phyloP scores from a whole-genome alignment of 2,797 vertebrate genomes.

The Triplophysa yarkandensis region DNA sequence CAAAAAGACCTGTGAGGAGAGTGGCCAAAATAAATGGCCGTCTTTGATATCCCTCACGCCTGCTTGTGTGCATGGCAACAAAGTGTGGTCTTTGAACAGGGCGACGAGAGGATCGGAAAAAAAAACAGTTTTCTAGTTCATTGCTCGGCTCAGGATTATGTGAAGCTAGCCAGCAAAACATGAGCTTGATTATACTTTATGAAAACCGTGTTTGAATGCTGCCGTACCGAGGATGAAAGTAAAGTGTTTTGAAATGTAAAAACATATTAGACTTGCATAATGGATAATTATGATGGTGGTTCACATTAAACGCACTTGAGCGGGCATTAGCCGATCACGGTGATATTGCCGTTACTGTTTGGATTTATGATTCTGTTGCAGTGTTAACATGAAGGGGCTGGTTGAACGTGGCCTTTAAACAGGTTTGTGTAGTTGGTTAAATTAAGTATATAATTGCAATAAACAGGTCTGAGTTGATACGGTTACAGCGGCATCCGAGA shows the following conservation, averaged over 20 bases:
- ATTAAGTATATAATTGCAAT: not conserved
- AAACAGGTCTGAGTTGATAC: constrained; percentile 3
- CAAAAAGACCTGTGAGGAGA: constrained; percentile 58
- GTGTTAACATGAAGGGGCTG: constrained; percentile 35
- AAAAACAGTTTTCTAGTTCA: constrained; percentile 42
- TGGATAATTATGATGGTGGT: constrained; percentile 51
- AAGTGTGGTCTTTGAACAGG: constrained; percentile 63
- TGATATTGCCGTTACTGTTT: constrained; percentile 37
- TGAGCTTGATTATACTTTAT: constrained; percentile 55
- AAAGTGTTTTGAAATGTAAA: constrained; percentile 56
- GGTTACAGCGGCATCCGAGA: not conserved
- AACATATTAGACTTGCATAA: constrained; percentile 51
- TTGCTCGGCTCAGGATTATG: constrained; percentile 40
- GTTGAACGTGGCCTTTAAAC: not conserved
- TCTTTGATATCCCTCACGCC: constrained; percentile 69
- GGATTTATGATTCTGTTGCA: constrained; percentile 31
- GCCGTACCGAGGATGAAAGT: constrained; percentile 40
- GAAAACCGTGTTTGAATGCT: constrained; percentile 51
- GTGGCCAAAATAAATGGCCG: constrained; percentile 67
- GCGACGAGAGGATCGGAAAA: constrained; percentile 61
- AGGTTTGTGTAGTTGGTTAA: constrained; percentile 1
- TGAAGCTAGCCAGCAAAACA: constrained; percentile 44
- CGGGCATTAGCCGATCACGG: constrained; percentile 45
- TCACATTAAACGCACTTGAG: constrained; percentile 47
- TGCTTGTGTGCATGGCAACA: constrained; percentile 61